Percentiles rank a stretch among this genome's conserved stretches.
Evolutionary conservation across 2,113 vertebrate species (phyloP).

Genomic region (Melanocharis versteri): DNA sequence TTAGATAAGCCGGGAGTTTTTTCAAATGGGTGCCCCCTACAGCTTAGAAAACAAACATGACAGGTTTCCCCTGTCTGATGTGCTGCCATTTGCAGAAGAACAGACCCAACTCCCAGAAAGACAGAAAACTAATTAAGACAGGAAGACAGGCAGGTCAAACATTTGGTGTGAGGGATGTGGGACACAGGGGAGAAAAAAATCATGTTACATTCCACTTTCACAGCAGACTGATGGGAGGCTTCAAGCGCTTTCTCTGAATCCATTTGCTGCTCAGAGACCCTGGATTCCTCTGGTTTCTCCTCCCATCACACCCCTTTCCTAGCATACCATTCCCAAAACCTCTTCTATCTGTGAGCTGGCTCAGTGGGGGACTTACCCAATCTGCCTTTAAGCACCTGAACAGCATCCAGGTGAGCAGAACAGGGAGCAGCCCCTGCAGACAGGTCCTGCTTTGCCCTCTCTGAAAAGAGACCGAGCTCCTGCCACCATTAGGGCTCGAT

Average conservation of each 20-base stretch:
- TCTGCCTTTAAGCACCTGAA: neutral
- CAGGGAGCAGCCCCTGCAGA: neutral
- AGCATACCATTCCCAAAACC: neutral
- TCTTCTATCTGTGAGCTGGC: neutral
- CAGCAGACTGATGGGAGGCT: slow-evolving; percentile 23
- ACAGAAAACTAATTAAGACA: slow-evolving; percentile 72
- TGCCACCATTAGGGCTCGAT: neutral
- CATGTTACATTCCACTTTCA: slow-evolving; percentile 64
- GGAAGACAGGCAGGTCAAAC: slow-evolving; percentile 73
- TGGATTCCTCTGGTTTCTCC: neutral
- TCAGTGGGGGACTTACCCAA: fast-evolving
- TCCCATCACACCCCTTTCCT: neutral
- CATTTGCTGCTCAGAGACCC: neutral
- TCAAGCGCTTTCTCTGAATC: slow-evolving; percentile 12
- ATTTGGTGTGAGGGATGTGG: slow-evolving; percentile 70
- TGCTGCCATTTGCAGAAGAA: slow-evolving; percentile 76
- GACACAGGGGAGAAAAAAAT: slow-evolving; percentile 64
- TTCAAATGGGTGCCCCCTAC: slow-evolving; percentile 72
- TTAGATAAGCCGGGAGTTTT: slow-evolving; percentile 71
- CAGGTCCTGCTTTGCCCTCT: neutral
- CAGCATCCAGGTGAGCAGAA: neutral
- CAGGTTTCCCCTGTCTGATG: slow-evolving; percentile 63
- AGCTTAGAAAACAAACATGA: slow-evolving; percentile 78
- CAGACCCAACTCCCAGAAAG: slow-evolving; percentile 61
- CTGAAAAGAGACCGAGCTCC: neutral